Base-by-base conservation (phyloP, 2,113 vertebrate species). In the Chaetops frenatus region DNA sequence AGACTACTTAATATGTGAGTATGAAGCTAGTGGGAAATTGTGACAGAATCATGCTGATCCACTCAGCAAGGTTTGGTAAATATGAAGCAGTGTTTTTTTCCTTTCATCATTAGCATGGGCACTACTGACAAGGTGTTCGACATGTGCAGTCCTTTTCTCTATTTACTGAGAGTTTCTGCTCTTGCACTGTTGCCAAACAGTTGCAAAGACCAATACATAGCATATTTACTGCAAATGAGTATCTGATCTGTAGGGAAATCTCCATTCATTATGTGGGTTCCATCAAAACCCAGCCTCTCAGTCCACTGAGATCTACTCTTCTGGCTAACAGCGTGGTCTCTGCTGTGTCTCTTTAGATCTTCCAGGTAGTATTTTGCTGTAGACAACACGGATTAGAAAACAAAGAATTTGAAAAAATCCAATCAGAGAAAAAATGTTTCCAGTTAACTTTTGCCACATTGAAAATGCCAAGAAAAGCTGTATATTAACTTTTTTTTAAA, bases 281-380 rank as follows among this genome's bases (percentile, higher is more conserved):
- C n/a, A 61, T 72, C 53, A 48, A 91, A 87, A 42, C 24, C 20
- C 27, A 76, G 6, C 3, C 2, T 22, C 48, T 38, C 8, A n/a
- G 48, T 47, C 27, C 20, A 51, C 24, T 36, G 90, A 78, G 72
- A 60, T 29, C 16, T 22, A 18, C 13, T 71, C 17, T 84, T 78
- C 38, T 13, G 18, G 12, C 38, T 81, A 50, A 38, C 12, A 42
- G 7, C 23, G 81, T 15, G 8, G 29, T 57, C 45, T 79, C 36
- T 48, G 9, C 7, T 76, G 24, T 38, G 10, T 9, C 36, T 60
- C n/a, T 74, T 90, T 56, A 93, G 44, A 69, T 61, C 53, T 81
- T 94, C 44, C 57, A 71, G 48, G 47, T 20, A 89, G 15, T 56
- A 57, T 81, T 71, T 89, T 84, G 69, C 84, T 81, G 19, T 38